phyloP scores from a whole-genome alignment of 2,113 vertebrate genomes.

The Urocitellus parryii region DNA sequence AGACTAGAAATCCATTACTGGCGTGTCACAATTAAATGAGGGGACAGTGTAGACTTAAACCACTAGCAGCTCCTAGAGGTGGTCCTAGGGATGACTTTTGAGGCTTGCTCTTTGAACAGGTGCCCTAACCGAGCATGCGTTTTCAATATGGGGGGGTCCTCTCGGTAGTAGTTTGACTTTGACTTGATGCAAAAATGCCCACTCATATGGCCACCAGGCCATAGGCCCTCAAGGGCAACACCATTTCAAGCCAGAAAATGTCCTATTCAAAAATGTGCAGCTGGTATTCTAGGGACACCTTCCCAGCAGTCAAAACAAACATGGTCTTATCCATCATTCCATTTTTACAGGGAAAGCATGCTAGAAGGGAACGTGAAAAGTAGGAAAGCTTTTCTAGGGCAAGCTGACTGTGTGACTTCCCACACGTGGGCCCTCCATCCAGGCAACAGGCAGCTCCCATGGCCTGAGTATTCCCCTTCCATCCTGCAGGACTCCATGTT shows the following conservation, averaged over 20 bases:
- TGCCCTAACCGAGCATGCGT: not conserved
- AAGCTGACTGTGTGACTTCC: too few relatives aligned
- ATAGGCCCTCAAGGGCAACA: not conserved
- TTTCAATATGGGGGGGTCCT: not conserved
- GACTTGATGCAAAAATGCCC: not conserved
- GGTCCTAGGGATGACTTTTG: not conserved
- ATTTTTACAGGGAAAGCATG: not conserved
- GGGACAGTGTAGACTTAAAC: not conserved
- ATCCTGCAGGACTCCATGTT: accelerated
- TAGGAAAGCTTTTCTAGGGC: not conserved
- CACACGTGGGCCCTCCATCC: not conserved
- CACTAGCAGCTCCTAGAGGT: not conserved
- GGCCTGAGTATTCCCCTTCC: not conserved
- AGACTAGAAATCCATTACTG: too few relatives aligned
- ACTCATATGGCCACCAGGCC: not conserved
- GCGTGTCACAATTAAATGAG: not conserved
- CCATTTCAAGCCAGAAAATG: not conserved
- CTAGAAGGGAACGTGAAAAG: not conserved
- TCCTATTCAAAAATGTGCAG: not conserved
- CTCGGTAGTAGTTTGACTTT: not conserved
- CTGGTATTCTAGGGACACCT: not conserved
- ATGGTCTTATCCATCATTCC: accelerated
- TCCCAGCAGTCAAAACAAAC: not conserved
- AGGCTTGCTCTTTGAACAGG: not conserved
- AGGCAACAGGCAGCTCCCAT: not conserved